Evolutionary conservation across 2,113 vertebrate species (phyloP).

Genomic region (Echinops telfairi): DNA sequence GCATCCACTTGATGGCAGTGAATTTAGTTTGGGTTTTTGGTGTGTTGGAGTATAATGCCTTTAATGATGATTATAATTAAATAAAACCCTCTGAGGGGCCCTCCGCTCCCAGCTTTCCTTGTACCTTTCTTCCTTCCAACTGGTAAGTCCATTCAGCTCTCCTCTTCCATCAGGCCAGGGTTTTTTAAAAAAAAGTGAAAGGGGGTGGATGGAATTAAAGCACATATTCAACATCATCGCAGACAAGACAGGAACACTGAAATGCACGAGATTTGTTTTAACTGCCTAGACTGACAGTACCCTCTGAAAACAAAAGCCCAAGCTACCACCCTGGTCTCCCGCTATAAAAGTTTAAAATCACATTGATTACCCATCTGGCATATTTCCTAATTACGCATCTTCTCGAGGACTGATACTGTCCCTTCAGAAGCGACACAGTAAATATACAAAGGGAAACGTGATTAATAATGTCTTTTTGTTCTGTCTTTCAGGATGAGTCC

Average conservation of each 20-base stretch:
- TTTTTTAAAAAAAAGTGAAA: not conserved
- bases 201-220: conserved; percentile 59
- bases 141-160: conserved; percentile 38
- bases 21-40: too few species aligned
- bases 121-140: conserved; percentile 58
- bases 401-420: conserved; percentile 85
- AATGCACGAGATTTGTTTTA: conserved; percentile 81
- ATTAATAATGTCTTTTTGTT: conserved; percentile 87
- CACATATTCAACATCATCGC: conserved; percentile 72
- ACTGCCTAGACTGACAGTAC: conserved; percentile 78
- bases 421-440: conserved; percentile 86
- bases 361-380: conserved; percentile 89
- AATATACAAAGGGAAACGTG: conserved; percentile 85
- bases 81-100: conserved; percentile 37
- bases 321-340: conserved; percentile 74
- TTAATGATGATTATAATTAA: not conserved
- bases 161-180: conserved; percentile 4
- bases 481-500: conserved; percentile 85
- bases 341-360: conserved; percentile 89
- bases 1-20: too few species aligned
- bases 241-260: conserved; percentile 68
- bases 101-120: conserved; percentile 23
- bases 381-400: conserved; percentile 87
- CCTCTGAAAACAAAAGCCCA: conserved; percentile 74
- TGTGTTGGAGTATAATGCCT: too few species aligned